Conservation (phyloP, 2,113 vertebrate species). For the Phyllostomus discolor region DNA sequence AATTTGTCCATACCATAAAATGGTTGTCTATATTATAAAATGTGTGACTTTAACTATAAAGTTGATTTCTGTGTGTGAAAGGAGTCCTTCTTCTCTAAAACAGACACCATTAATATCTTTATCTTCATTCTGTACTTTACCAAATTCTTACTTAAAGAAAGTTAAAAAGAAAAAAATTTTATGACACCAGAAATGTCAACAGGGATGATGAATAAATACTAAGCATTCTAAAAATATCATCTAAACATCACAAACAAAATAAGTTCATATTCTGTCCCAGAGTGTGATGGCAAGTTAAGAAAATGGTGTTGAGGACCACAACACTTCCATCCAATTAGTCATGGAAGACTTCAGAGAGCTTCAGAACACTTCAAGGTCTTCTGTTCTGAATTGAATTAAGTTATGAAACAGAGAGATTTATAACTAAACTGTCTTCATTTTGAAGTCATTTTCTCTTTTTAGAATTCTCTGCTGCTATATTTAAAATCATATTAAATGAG, state of each 20-base stretch:
- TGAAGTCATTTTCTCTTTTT: neutral
- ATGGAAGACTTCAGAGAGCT: neutral
- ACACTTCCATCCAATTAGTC: neutral
- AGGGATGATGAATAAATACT: neutral
- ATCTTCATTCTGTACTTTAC: neutral
- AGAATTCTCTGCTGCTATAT: neutral
- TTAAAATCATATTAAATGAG: neutral
- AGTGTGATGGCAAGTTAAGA: neutral
- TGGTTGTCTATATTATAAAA: neutral
- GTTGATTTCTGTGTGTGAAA: neutral
- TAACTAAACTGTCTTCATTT: neutral
- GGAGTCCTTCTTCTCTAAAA: neutral
- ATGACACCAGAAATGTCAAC: neutral
- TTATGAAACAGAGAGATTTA: neutral
- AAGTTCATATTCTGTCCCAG: neutral
- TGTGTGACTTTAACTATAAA: neutral
- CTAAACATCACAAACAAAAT: neutral
- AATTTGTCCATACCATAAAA: neutral
- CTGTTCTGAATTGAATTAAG: neutral
- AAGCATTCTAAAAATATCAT: neutral
- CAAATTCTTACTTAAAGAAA: conserved; percentile 1
- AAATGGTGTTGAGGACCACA: neutral
- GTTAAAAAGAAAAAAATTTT: neutral
- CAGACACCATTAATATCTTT: neutral
- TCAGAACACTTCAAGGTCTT: neutral